These are phyloP conservation scores for Petrocephalus sullivani DNA, from an alignment of 2,797 vertebrate species.

Conservation along the genomic window DNA sequence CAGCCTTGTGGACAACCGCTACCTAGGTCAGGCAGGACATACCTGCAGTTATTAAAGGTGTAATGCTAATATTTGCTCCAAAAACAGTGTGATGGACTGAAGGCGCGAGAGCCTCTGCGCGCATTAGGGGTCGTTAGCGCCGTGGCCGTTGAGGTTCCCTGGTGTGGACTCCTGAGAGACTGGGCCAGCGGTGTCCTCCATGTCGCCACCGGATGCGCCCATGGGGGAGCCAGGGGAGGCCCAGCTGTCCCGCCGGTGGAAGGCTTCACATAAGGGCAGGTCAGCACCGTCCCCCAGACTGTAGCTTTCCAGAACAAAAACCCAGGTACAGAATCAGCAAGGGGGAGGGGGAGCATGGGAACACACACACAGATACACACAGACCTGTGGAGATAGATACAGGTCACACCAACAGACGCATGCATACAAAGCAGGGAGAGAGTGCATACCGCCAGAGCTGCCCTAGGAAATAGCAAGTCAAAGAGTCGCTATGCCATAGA, in stretches of 20 bases:
- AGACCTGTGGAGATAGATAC: slow-evolving; percentile 22
- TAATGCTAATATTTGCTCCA: background rate
- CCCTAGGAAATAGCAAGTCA: background rate
- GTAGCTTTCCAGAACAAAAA: slow-evolving; percentile 83
- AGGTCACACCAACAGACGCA: slow-evolving; percentile 21
- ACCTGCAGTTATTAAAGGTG: slow-evolving; percentile 3
- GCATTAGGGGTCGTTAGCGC: slow-evolving; percentile 61
- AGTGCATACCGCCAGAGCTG: background rate
- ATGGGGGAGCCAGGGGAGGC: slow-evolving; percentile 70
- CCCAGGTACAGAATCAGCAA: slow-evolving; percentile 62
- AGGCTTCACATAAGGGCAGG: slow-evolving; percentile 89
- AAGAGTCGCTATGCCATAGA: background rate
- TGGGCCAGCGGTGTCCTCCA: slow-evolving; percentile 51
- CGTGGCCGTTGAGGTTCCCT: slow-evolving; percentile 75
- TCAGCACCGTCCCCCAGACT: slow-evolving; percentile 88
- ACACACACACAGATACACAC: slow-evolving; percentile 35
- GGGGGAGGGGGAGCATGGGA: slow-evolving; percentile 47
- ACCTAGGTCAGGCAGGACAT: background rate
- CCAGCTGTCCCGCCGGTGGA: slow-evolving; percentile 74
- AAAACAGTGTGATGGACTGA: background rate
- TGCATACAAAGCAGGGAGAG: slow-evolving; percentile 10
- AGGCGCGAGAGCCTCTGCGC: background rate
- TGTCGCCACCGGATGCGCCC: slow-evolving; percentile 50
- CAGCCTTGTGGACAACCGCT: background rate
- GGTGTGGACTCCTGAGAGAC: slow-evolving; percentile 65